A percentile compares a stretch with the other conserved stretches of the same genome.
Evolutionary conservation across 2,113 vertebrate genomes (phyloP).

Genomic region (Hyaena hyaena): DNA sequence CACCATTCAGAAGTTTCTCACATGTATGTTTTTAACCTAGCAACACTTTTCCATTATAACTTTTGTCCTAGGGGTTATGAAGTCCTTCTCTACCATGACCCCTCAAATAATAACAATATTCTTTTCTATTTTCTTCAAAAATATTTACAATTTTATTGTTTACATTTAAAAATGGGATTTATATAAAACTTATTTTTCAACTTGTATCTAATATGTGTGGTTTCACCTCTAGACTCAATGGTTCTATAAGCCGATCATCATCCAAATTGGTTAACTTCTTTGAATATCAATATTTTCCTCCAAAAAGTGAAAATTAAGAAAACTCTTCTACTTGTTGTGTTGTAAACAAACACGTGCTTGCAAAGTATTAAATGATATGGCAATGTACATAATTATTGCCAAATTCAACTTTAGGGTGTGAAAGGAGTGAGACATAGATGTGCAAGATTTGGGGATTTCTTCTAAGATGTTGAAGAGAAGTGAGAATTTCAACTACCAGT

Average conservation of each 20-base stretch:
- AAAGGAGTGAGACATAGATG: background rate
- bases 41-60: background rate
- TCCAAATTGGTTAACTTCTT: background rate
- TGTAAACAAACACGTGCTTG: background rate
- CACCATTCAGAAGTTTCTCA: background rate
- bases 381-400: background rate
- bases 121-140: background rate
- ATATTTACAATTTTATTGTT: background rate
- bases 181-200: slow-evolving; percentile 7
- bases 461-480: background rate
- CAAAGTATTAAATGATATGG: background rate
- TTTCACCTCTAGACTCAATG: slow-evolving; percentile 8
- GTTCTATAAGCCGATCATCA: background rate
- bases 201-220: background rate
- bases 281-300: background rate
- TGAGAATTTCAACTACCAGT: background rate
- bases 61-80: background rate
- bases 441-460: background rate
- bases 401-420: background rate
- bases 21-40: background rate
- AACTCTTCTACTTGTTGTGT: background rate
- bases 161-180: slow-evolving; percentile 45
- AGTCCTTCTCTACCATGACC: background rate
- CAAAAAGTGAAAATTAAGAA: background rate
- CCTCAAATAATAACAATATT: background rate